phyloP scores from a whole-genome alignment of 2,797 vertebrate genomes.

The Xerus rutilus region DNA sequence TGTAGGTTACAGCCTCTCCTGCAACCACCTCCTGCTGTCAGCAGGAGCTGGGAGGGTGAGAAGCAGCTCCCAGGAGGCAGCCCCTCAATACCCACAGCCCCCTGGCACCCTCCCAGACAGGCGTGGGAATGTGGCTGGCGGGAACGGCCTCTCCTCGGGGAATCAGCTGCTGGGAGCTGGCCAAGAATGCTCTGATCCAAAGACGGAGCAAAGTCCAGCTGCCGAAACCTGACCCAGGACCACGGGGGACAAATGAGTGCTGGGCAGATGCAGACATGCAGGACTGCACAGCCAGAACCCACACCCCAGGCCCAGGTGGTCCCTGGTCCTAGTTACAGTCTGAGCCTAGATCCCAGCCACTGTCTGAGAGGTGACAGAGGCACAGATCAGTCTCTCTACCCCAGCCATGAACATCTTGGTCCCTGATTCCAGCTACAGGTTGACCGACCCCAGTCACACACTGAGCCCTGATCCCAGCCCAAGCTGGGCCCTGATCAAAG shows the following conservation, averaged over 20 bases:
- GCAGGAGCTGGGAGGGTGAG: background rate
- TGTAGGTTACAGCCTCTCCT: background rate
- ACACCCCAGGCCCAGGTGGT: accelerated
- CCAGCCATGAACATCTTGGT: background rate
- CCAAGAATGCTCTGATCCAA: constrained; percentile 63
- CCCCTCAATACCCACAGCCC: background rate
- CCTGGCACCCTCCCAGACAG: constrained; percentile 57
- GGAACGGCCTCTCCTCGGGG: background rate
- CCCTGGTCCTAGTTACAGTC: background rate
- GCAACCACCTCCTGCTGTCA: accelerated
- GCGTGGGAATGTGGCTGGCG: constrained; percentile 70
- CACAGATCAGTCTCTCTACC: background rate
- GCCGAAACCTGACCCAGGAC: background rate
- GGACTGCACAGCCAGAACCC: background rate
- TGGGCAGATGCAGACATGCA: background rate
- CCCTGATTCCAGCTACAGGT: no score
- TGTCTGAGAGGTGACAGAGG: background rate
- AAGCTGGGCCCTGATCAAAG: background rate
- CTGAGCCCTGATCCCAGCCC: background rate
- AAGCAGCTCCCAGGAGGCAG: background rate
- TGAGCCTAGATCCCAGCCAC: background rate
- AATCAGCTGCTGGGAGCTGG: constrained; percentile 60
- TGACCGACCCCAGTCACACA: background rate
- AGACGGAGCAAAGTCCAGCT: constrained; percentile 67
- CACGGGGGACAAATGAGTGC: background rate